Percentiles rank a stretch among this genome's conserved stretches.
Conservation (phyloP, 1,140 invertebrate species). For the Apocrypta bakeri region DNA sequence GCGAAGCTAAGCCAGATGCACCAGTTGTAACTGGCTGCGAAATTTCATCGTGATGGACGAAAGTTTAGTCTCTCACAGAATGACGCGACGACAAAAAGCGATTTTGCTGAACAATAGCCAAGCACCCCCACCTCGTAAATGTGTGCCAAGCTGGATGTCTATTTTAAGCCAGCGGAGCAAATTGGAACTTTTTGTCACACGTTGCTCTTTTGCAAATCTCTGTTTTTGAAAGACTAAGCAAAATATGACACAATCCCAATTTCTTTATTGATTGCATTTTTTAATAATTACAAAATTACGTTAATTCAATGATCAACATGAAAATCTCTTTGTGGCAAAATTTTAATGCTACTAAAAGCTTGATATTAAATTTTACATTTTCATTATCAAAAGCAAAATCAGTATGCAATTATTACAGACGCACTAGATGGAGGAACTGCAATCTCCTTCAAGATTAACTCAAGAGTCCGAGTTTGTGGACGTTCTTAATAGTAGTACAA, state of each 20-base stretch:
- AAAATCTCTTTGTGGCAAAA: too few relatives aligned
- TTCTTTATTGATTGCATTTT: too few relatives aligned
- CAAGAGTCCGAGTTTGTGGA: neutral
- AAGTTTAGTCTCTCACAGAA: slow-evolving; percentile 16
- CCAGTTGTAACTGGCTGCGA: neutral
- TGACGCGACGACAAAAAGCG: neutral
- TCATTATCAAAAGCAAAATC: neutral
- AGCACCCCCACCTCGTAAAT: neutral
- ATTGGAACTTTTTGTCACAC: too few relatives aligned
- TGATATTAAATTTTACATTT: too few relatives aligned
- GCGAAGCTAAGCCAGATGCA: neutral
- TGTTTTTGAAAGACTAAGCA: too few relatives aligned
- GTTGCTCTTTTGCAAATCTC: too few relatives aligned
- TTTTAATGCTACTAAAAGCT: too few relatives aligned
- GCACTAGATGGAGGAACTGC: slow-evolving; percentile 29
- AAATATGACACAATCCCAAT: too few relatives aligned
- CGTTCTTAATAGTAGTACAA: neutral
- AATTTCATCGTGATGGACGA: slow-evolving; percentile 19
- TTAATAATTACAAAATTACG: too few relatives aligned
- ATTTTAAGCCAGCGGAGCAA: too few relatives aligned
- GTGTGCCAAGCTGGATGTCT: neutral
- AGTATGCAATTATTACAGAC: neutral
- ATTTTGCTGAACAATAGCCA: slow-evolving; percentile 7
- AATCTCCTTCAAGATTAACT: slow-evolving; percentile 41
- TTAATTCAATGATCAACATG: too few relatives aligned